phyloP scores from a whole-genome alignment of 2,888 invertebrate species.

The Lomographa bimaculata region DNA sequence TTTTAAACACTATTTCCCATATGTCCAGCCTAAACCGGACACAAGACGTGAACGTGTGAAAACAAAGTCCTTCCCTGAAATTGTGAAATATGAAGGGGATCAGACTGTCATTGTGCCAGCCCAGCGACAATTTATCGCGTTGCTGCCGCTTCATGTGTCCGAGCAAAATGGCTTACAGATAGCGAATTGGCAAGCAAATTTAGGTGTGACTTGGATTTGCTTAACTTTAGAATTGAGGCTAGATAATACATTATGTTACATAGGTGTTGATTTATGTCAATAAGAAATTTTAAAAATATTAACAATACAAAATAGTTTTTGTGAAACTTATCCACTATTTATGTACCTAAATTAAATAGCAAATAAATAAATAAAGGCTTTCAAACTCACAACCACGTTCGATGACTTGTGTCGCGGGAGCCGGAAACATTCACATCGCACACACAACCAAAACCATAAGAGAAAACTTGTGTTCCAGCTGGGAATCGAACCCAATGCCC shows the following conservation, averaged over 20 bases:
- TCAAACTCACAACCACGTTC: no score
- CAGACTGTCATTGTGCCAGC: conserved; percentile 60
- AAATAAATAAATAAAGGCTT: no score
- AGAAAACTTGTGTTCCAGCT: no score
- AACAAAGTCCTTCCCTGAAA: conserved; percentile 50
- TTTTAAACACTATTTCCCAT: background rate
- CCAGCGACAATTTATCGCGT: conserved; percentile 59
- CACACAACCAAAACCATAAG: no score
- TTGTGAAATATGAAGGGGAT: conserved; percentile 70
- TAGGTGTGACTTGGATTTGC: conserved; percentile 20
- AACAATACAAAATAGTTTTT: no score
- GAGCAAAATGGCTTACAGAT: conserved; percentile 32
- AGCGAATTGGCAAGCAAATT: conserved; percentile 29
- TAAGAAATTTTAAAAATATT: no score
- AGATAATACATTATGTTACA: conserved; percentile 2
- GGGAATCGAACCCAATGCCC: no score
- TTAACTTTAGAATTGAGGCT: conserved; percentile 4
- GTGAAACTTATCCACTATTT: no score
- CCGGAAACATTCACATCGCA: no score
- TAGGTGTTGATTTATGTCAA: background rate
- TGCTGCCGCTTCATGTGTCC: conserved; percentile 31
- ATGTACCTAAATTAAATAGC: no score
- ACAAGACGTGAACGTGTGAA: conserved; percentile 39
- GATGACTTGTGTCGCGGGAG: no score
- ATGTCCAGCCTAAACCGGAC: conserved; percentile 15